Evolutionary conservation across 2,113 vertebrate genomes (phyloP), one percentile per base, ranked within the genome.

Genomic region (Etia nguti): DNA sequence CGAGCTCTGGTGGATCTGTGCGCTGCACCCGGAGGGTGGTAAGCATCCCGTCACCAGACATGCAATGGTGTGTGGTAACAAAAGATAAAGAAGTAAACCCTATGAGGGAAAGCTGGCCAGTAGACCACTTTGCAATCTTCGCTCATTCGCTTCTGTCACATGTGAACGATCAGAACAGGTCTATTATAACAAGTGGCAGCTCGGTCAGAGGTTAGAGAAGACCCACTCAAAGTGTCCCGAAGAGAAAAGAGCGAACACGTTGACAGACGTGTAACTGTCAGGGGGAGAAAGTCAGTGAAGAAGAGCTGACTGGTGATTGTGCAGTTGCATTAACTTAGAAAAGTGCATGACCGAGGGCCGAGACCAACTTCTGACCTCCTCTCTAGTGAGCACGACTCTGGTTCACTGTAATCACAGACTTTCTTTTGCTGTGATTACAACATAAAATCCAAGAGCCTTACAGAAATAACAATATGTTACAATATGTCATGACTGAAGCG

Each of bases 11-110:
- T 99, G 88, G 99, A 99, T 79, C 94, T 99, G 75, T 99, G 99
- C 11, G 98, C 99, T 0, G 99, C 98, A 8, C 99, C 99, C 0
- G 99, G 99, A 5, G 99, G 99, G 57, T 99, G 99, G 99, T 99
- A 84, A 94, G 97, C 95, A 62, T 7, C 50, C 13, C 41, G 57
- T 50, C 52, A 80, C 20, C 31, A 38, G 34, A 41, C 5, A n/a
- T 29, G 16, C 10, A 55, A 24, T 9, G 11, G 18, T 29, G 31
- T 31, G 34, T 5, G 20, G 10, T 65, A 41, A 36, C 65, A 16
- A 73, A 26, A 26, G 2, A 38, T 26, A 24, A 46, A 26, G 22
- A 10, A 46, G 38, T 26, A 73, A 46, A 15, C 2, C 38, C n/a
- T 73, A 22, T 10, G 38, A 8, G 11, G 65, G 8, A 20, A 38